Evolutionary conservation across 2,797 vertebrate genomes (phyloP).

Genomic region (Sus cebifrons): DNA sequence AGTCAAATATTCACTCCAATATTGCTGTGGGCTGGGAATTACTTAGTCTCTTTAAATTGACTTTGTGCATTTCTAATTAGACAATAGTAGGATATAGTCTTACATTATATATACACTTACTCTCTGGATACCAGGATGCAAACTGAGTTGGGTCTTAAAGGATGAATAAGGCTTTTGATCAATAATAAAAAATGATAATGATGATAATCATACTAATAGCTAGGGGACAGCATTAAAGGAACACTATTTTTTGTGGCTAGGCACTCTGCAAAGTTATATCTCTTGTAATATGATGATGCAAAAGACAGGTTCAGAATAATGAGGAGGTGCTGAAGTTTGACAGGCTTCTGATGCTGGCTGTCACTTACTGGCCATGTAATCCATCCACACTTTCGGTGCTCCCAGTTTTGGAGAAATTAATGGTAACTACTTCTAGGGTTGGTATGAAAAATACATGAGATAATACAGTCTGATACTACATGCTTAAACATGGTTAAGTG

Average conservation of each 20-base stretch:
- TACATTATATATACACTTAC: background rate
- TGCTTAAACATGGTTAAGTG: background rate
- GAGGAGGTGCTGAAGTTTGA: background rate
- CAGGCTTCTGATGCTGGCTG: conserved; percentile 3
- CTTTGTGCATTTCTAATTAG: conserved; percentile 2
- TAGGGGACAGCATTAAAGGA: background rate
- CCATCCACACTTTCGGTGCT: background rate
- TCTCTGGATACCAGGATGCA: conserved; percentile 16
- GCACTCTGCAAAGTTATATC: background rate
- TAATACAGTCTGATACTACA: background rate
- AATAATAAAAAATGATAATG: background rate
- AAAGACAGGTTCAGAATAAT: background rate
- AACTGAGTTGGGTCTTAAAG: conserved; percentile 45
- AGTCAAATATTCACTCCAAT: conserved; percentile 26
- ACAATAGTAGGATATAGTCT: background rate
- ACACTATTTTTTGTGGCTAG: background rate
- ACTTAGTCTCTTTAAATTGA: background rate
- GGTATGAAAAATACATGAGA: background rate
- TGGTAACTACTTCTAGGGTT: background rate
- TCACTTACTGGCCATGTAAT: background rate
- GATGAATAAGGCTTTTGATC: conserved; percentile 1
- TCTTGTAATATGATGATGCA: background rate
- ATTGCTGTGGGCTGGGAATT: conserved; percentile 15
- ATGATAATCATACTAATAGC: background rate
- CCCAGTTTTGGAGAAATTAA: background rate